Evolutionary conservation across 2,797 vertebrate genomes (phyloP).

Genomic region (Sternotherus odoratus): DNA sequence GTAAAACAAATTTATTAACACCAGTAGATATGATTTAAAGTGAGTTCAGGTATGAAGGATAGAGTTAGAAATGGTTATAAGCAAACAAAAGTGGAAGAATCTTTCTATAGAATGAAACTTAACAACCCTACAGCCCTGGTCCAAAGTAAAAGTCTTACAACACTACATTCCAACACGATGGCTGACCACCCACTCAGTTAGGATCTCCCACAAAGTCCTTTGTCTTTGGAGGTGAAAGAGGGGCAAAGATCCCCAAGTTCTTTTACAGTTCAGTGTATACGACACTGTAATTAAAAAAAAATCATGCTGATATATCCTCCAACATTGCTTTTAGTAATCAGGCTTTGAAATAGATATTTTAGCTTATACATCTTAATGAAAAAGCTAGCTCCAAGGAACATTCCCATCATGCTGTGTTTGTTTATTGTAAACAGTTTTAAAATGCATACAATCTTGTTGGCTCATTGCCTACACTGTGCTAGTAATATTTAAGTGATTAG

Average conservation of each 20-base stretch:
- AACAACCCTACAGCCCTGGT: background rate
- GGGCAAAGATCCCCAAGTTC: too few species aligned
- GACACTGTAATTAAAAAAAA: background rate
- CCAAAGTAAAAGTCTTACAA: background rate
- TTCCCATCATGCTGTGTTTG: background rate
- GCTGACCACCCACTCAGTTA: too few species aligned
- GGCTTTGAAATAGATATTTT: background rate
- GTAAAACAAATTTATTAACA: too few species aligned
- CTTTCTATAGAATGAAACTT: background rate
- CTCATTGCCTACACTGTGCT: background rate
- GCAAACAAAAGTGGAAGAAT: background rate
- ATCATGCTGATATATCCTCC: background rate
- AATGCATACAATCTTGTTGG: background rate
- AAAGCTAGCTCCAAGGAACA: background rate
- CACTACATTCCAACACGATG: background rate
- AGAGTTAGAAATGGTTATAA: background rate
- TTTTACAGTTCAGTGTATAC: background rate
- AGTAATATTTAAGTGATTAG: background rate
- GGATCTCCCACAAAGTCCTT: too few species aligned
- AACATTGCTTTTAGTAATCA: background rate
- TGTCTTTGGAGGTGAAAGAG: too few species aligned
- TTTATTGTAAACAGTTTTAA: background rate
- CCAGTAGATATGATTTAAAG: too few species aligned
- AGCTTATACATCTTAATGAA: background rate
- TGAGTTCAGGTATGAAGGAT: too few species aligned